A percentile compares a stretch with the other conserved stretches of the same genome.
phyloP scores from a whole-genome alignment of 2,797 vertebrate genomes.

The Gymnoscopelus braueri region DNA sequence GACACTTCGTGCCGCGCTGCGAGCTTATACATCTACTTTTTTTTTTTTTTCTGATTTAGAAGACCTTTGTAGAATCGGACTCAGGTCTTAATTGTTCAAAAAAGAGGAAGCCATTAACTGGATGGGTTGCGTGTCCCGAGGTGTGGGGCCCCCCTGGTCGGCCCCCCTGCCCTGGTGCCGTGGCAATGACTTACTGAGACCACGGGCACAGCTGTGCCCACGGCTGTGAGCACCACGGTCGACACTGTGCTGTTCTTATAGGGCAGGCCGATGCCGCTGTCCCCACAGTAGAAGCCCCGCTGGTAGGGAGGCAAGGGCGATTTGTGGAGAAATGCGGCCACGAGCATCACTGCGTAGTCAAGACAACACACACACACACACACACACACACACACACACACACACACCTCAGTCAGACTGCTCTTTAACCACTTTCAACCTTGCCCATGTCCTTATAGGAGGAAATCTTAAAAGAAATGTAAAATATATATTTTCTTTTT shows the following conservation, averaged over 20 bases:
- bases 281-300: slow-evolving; percentile 82
- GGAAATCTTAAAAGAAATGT: not conserved
- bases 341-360: slow-evolving; percentile 80
- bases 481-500: no score
- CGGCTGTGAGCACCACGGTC: slow-evolving; percentile 78
- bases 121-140: slow-evolving; percentile 40
- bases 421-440: not conserved
- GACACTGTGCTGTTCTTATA: slow-evolving; percentile 84
- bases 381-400: slow-evolving; percentile 21
- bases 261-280: slow-evolving; percentile 76
- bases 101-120: slow-evolving; percentile 40
- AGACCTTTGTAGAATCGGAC: no score
- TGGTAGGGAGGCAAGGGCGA: slow-evolving; percentile 72
- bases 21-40: no score
- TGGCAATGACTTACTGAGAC: slow-evolving; percentile 86
- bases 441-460: not conserved
- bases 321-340: slow-evolving; percentile 77
- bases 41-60: no score
- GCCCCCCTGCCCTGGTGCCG: slow-evolving; percentile 47
- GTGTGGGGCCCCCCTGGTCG: slow-evolving; percentile 24
- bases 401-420: slow-evolving; percentile 36
- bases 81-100: not conserved
- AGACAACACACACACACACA: slow-evolving; percentile 44
- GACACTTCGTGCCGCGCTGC: no score
- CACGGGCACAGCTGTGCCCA: slow-evolving; percentile 83